Base-by-base conservation (phyloP, 1,140 invertebrate species). In the Scaptomyza montana region DNA sequence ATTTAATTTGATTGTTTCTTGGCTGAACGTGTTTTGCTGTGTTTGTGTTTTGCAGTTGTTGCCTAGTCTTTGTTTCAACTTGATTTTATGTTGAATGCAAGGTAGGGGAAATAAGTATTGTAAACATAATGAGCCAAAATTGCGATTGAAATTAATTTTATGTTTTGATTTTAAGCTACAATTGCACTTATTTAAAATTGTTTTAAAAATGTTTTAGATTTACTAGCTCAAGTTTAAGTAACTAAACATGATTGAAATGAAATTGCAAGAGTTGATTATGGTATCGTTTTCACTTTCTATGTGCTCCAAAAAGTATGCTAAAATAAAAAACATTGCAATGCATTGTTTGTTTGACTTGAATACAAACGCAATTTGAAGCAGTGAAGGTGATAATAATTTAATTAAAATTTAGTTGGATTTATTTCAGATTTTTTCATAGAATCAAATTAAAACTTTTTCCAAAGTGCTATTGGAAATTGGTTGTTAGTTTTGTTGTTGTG, bases 1-100 rank as follows among this genome's bases (percentile, higher is more conserved):
- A 85, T 85, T 85, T 85, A 77, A 85, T 86, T 84, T 85, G 73
- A 82, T 84, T 82, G 80, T 82, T 67, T 77, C 59, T 68, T 30
- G 30, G 59, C 33, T 55, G 51, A 45, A 49, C 30, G 41, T 67
- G 51, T 66, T 12, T 46, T 33, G 30, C 7, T 1, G 5, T 33
- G 30, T 8, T 25, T 33, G 45, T 57, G 55, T 53, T 49, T 57
- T n/a, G 43, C 43, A 51, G 49, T 77, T 65, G 39, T 63, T 60
- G 47, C 47, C 10, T 49, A 36, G 57, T 51, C 56, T 59, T 46
- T 71, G 61, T 59, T 60, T 33, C 21, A 39, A 76, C 71, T 68
- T 66, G 28, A 21, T 54, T 53, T 25, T 12, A 10, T n/a, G 46
- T 9, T 12, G 19, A 36, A 30, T 28, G 13, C 8, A 8, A 30